Conservation (phyloP, 2,113 vertebrate genomes). For the human (Homo sapiens) region GRCh38 chr3:196440501-196441000, state of each 20-base stretch:
- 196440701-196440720: background rate
- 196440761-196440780: background rate
- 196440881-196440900: background rate
- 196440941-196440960: conserved; percentile 22
- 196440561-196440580: background rate
- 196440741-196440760: background rate
- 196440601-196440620: background rate
- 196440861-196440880: background rate
- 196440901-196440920: background rate
- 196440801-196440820: background rate
- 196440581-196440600: background rate
- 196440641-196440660: background rate
- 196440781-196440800: background rate
- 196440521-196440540: background rate
- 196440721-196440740: background rate
- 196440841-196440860: background rate
- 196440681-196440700: background rate
- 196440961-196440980: conserved; percentile 6
- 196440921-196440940: background rate
- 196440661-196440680: background rate
- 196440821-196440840: background rate
- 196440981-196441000: background rate
- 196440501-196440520: background rate
- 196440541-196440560: background rate
- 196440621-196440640: background rate